A percentile compares a stretch with the other conserved stretches of the same genome.
Evolutionary conservation across 2,797 vertebrate species (phyloP).

Genomic region (Bovichtus diacanthus): DNA sequence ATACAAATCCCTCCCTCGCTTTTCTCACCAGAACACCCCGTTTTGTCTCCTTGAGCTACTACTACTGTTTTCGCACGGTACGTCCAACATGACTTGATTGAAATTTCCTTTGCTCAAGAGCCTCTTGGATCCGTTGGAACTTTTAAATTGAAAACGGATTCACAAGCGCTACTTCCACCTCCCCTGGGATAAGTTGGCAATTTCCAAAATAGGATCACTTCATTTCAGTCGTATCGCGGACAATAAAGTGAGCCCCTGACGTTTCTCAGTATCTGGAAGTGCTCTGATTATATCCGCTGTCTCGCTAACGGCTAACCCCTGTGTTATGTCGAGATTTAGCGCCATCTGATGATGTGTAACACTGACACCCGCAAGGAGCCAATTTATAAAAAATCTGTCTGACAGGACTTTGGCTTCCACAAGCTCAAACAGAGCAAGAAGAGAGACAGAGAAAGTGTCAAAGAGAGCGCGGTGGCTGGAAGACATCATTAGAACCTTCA

Average conservation of each 20-base stretch:
- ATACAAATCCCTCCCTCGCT: neutral
- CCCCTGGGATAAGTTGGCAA: constrained; percentile 26
- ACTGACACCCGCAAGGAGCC: constrained; percentile 61
- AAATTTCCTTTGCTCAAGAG: constrained; percentile 34
- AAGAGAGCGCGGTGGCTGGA: constrained; percentile 33
- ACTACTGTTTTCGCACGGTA: constrained; percentile 24
- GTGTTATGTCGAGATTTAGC: constrained; percentile 43
- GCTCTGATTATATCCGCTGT: constrained; percentile 25
- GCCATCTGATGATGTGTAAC: constrained; percentile 48
- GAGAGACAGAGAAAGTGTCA: neutral
- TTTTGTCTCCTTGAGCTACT: constrained; percentile 2
- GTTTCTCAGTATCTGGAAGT: constrained; percentile 6
- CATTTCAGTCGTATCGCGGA: constrained; percentile 10
- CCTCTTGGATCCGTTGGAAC: constrained; percentile 39
- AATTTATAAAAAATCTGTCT: constrained; percentile 65
- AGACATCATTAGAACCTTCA: constrained; percentile 69
- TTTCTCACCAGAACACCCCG: neutral
- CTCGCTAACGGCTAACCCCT: constrained; percentile 36
- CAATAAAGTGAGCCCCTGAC: constrained; percentile 17
- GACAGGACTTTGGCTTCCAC: constrained; percentile 44
- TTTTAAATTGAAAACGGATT: constrained; percentile 48
- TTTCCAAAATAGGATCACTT: constrained; percentile 51
- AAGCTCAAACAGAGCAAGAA: constrained; percentile 21
- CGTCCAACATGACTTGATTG: constrained; percentile 22
- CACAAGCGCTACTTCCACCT: constrained; percentile 4